Conservation (phyloP, 2,797 vertebrate species). For the Coendou prehensilis region DNA sequence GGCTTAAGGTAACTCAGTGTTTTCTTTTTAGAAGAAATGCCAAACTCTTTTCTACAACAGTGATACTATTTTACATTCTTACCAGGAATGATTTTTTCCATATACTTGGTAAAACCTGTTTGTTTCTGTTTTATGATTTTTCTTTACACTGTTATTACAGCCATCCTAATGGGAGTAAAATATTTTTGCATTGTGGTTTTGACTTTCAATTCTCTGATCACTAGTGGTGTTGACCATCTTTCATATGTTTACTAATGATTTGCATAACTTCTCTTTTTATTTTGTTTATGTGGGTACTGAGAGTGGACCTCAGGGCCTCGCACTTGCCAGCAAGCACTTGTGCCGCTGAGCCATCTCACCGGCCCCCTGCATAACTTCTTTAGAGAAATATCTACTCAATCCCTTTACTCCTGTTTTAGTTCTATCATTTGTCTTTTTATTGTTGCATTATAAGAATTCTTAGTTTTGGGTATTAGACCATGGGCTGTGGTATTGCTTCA, state of each 20-base stretch:
- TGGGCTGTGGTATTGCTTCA: not conserved
- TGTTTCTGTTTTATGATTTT: not conserved
- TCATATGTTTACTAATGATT: not conserved
- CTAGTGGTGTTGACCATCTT: not conserved
- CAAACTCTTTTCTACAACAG: not conserved
- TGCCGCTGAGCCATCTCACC: too few relatives aligned
- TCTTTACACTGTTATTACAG: not conserved
- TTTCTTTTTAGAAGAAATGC: not conserved
- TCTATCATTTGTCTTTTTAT: not conserved
- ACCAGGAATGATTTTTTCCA: not conserved
- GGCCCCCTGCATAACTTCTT: not conserved
- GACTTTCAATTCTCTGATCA: not conserved
- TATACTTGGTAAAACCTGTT: not conserved
- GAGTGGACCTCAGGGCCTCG: too few relatives aligned
- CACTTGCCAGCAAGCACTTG: too few relatives aligned
- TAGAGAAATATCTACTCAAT: not conserved
- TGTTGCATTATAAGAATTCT: not conserved
- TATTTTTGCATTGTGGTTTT: not conserved
- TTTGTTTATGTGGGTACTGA: too few relatives aligned
- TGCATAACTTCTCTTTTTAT: not conserved
- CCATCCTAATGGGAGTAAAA: not conserved
- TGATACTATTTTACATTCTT: not conserved
- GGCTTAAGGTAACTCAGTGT: not conserved
- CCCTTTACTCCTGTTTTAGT: not conserved
- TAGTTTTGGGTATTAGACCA: not conserved